These are phyloP conservation scores for Sipha maydis DNA, from an alignment of 2,888 invertebrate genomes.

Conservation along the genomic window DNA sequence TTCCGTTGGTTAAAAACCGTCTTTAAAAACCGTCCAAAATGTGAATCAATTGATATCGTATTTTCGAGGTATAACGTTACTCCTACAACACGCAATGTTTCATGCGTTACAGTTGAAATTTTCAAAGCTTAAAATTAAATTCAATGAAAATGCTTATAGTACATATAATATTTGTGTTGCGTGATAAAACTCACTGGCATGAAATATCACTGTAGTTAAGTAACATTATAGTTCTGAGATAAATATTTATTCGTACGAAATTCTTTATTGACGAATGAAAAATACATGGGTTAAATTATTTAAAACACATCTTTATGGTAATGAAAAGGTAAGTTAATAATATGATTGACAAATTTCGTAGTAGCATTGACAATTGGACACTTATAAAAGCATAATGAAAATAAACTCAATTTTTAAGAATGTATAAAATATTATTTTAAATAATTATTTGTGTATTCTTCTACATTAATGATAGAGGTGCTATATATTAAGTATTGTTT, in stretches of 20 bases:
- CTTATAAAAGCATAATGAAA: too few species aligned
- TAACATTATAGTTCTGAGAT: not conserved
- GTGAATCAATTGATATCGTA: not conserved
- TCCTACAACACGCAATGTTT: slow-evolving; percentile 9
- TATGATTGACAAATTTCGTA: too few species aligned
- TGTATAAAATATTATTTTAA: too few species aligned
- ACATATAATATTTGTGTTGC: not conserved
- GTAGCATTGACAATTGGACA: too few species aligned
- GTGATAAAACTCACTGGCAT: not conserved
- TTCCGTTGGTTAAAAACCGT: slow-evolving; percentile 63
- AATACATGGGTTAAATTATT: too few species aligned
- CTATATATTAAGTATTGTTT: too few species aligned
- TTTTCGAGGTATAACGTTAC: not conserved
- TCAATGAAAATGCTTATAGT: not conserved
- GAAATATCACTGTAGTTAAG: not conserved
- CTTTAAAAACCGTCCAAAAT: not conserved
- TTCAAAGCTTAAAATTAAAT: not conserved
- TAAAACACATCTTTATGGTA: too few species aligned
- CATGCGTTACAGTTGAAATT: not conserved
- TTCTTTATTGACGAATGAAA: not conserved
- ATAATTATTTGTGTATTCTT: too few species aligned
- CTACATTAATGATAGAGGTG: too few species aligned
- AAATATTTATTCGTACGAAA: not conserved
- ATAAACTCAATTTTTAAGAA: too few species aligned
- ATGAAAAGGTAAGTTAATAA: too few species aligned